A percentile compares a stretch with the other conserved stretches of the same genome.
These are phyloP conservation scores for Gephyroberyx darwinii DNA, from an alignment of 2,797 vertebrate genomes.

Conservation along the genomic window DNA sequence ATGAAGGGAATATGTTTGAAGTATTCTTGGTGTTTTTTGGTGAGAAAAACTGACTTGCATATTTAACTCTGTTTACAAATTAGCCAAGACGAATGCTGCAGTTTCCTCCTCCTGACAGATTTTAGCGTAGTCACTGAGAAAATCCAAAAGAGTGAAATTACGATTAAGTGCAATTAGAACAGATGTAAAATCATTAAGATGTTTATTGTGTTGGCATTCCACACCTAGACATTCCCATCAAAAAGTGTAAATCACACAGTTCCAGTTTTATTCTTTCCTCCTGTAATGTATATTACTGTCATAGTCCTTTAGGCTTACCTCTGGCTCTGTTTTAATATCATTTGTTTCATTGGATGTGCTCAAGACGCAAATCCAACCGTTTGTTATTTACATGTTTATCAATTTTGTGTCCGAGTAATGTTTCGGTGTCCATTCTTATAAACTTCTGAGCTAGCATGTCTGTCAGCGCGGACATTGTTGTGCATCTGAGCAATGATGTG, in stretches of 20 bases:
- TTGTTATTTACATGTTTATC: conserved; percentile 12
- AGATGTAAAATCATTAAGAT: conserved; percentile 59
- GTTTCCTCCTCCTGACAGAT: conserved; percentile 68
- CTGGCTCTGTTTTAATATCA: conserved; percentile 12
- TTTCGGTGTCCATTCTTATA: conserved; percentile 14
- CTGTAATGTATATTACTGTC: conserved; percentile 15
- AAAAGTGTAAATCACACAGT: conserved; percentile 23
- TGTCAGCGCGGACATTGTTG: background rate
- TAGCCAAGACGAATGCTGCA: conserved; percentile 83
- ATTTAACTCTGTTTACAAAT: conserved; percentile 84
- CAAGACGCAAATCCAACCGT: conserved; percentile 16
- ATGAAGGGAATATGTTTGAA: conserved; percentile 79
- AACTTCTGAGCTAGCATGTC: conserved; percentile 12
- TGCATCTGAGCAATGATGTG: background rate
- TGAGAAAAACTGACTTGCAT: conserved; percentile 76
- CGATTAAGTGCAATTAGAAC: conserved; percentile 86
- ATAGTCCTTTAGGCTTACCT: conserved; percentile 2
- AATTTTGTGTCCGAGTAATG: conserved; percentile 10
- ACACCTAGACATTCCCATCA: conserved; percentile 78
- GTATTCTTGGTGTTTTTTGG: conserved; percentile 59
- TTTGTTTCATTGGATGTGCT: conserved; percentile 12
- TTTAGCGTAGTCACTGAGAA: conserved; percentile 51
- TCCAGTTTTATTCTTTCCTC: conserved; percentile 23
- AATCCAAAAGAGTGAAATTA: conserved; percentile 64
- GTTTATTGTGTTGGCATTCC: conserved; percentile 64